These are phyloP conservation scores for Acrocera orbiculus DNA, from an alignment of 2,888 invertebrate species.

Conservation along the genomic window DNA sequence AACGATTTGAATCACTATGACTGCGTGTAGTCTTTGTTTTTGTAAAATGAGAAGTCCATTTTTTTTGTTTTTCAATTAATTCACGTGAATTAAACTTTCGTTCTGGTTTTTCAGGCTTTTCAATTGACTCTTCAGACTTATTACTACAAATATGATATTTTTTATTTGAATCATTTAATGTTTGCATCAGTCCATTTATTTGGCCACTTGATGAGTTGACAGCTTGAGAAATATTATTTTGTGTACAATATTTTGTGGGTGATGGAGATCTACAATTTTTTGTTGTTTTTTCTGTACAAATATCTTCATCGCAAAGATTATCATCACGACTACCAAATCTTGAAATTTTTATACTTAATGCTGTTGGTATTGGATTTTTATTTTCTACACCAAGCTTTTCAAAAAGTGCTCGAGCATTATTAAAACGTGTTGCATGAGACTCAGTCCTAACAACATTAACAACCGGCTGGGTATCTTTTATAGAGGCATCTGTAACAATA, in stretches of 20 bases:
- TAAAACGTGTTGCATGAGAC: conserved; percentile 78
- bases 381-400: conserved; percentile 72
- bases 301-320: conserved; percentile 26
- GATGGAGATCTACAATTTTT: conserved; percentile 28
- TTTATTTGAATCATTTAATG: conserved; percentile 28
- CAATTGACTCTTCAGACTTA: conserved; percentile 32
- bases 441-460: conserved; percentile 69
- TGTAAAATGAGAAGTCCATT: conserved; percentile 83
- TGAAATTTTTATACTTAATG: conserved; percentile 24
- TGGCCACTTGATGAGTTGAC: conserved; percentile 19
- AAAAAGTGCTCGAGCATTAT: conserved; percentile 79
- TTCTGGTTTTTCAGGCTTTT: conserved; percentile 70
- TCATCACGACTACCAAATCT: conserved; percentile 31
- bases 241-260: conserved; percentile 18
- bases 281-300: conserved; percentile 24
- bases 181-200: conserved; percentile 34
- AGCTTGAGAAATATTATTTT: conserved; percentile 21
- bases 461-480: conserved; percentile 31
- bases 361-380: conserved; percentile 26
- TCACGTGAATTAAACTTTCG: conserved; percentile 67
- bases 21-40: conserved; percentile 48
- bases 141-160: conserved; percentile 36
- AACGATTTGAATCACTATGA: conserved; percentile 44
- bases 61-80: conserved; percentile 75
- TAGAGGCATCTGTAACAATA: conserved; percentile 17